Evolutionary conservation across 1,140 invertebrate genomes (phyloP), one percentile per base, ranked within the genome.

Genomic region (Delia radicum): DNA sequence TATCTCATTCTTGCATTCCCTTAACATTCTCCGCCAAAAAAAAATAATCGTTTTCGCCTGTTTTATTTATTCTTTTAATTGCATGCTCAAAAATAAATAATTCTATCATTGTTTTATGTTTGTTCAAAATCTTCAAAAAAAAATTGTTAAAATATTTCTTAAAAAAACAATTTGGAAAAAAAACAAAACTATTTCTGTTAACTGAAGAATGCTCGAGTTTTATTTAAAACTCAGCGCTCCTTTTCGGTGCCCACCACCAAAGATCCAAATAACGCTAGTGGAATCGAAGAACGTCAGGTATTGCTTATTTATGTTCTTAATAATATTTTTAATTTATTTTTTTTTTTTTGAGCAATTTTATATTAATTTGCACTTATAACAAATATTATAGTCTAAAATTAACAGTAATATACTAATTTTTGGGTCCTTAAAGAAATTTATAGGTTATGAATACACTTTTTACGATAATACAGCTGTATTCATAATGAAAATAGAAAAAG

Each of bases 201-300:
- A 74, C 6, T 73, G 71, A 67, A 85, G 84, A 85, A 89, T 85
- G 92, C 91, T 82, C 89, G 93, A 87, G 93, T 94, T 89, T 91
- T 94, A 87, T 95, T 96, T 88, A 95, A 94, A 90, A 95, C 95
- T 79, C 94, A 96, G 87, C 90, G 95, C 81, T 96, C 95, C 74
- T 95, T 95, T 86, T 96, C 94, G 78, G 94, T 96, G 87, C 95
- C 95, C 69, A 94, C 93, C n/a, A 89, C 91, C 26, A 93, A 93
- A 89, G 91, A 90, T 89, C 88, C 88, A 87, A 90, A 91, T 83
- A 85, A 86, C 87, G 78, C 88, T 81, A 82, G 82, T 83, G 74
- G 76, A 62, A 85, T 85, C 81, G 78, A 89, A 88, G 78, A 87
- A 88, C 87, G 88, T 88, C 87, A 86, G 84, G 81, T 83, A 84